Evolutionary conservation across 1,140 invertebrate genomes (phyloP).

Genomic region (Halotydeus destructor): DNA sequence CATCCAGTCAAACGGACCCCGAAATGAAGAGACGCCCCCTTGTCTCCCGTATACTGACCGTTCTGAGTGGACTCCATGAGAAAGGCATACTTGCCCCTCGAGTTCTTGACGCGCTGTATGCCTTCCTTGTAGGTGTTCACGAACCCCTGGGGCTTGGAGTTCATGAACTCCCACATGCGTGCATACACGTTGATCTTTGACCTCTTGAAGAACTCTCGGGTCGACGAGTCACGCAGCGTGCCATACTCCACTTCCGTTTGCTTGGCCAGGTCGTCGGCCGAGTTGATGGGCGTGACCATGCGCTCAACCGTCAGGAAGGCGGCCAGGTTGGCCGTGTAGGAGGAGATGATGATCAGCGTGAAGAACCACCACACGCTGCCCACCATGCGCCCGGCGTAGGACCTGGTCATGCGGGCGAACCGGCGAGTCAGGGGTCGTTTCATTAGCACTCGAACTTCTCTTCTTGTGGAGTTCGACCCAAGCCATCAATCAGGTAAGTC

Average conservation of each 20-base stretch:
- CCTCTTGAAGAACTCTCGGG: constrained; percentile 30
- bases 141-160: constrained; percentile 54
- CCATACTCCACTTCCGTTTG: constrained; percentile 92
- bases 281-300: constrained; percentile 76
- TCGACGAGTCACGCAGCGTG: constrained; percentile 21
- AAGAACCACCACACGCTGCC: constrained; percentile 98
- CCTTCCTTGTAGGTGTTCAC: constrained; percentile 62
- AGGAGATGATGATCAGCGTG: constrained; percentile 34
- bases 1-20: not conserved
- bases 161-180: constrained; percentile 50
- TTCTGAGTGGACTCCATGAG: constrained; percentile 82
- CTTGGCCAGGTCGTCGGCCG: constrained; percentile 69
- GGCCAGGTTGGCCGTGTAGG: constrained; percentile 61
- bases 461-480: no score
- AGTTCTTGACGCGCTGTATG: constrained; percentile 51
- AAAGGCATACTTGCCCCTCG: constrained; percentile 78
- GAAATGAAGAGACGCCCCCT: not conserved
- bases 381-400: constrained; percentile 77
- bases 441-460: no score
- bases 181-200: constrained; percentile 32
- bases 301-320: constrained; percentile 89
- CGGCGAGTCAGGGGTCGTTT: constrained; percentile 25
- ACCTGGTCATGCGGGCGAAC: constrained; percentile 39
- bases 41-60: no score
- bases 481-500: no score